These are phyloP conservation scores for Elachura formosa DNA, from an alignment of 2,113 vertebrate genomes.

Conservation along the genomic window DNA sequence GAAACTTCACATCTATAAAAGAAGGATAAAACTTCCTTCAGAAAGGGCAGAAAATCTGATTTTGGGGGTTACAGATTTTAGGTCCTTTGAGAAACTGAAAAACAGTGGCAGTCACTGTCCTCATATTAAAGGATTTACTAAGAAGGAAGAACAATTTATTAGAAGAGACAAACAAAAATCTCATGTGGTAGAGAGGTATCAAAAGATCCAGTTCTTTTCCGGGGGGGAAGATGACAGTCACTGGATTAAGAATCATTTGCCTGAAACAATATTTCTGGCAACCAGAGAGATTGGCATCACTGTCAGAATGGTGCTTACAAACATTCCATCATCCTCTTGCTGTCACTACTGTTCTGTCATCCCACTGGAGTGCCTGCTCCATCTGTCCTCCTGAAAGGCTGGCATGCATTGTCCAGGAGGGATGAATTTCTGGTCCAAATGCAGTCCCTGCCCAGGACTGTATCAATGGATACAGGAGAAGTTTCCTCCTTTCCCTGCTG, in stretches of 20 bases:
- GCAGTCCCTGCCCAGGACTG: neutral
- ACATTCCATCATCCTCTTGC: neutral
- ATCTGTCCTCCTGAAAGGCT: neutral
- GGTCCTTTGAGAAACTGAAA: neutral
- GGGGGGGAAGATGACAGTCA: neutral
- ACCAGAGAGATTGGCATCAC: neutral
- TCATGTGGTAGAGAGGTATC: neutral
- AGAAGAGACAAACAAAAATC: neutral
- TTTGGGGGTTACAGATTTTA: neutral
- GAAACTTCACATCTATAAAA: neutral
- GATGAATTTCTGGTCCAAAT: neutral
- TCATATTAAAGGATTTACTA: neutral
- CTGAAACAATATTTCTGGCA: neutral
- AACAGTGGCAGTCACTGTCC: neutral
- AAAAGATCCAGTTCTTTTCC: neutral
- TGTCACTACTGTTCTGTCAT: neutral
- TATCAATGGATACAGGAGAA: neutral
- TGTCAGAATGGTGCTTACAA: neutral
- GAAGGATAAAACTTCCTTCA: neutral
- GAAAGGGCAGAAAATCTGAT: neutral
- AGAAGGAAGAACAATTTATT: neutral
- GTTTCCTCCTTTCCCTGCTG: neutral
- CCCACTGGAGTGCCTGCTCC: neutral
- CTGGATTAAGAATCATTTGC: neutral
- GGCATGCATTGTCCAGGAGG: neutral